These are phyloP conservation scores for Terebella lapidaria DNA, from an alignment of 2,888 invertebrate species.

Conservation along the genomic window DNA sequence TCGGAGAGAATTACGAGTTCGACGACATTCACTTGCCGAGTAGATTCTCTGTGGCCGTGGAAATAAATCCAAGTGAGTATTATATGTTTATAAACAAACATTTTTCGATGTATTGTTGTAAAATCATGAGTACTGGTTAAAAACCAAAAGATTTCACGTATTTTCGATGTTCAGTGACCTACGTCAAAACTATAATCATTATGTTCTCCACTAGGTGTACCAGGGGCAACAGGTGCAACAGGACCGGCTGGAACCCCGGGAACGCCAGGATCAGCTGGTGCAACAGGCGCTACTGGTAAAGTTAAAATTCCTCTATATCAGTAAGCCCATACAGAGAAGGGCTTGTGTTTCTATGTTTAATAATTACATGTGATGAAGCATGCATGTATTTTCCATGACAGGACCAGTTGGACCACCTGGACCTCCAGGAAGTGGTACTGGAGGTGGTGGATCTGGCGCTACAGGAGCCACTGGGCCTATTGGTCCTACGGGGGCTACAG, in stretches of 20 bases:
- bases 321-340: too few species aligned
- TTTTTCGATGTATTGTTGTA: too few species aligned
- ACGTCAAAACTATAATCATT: too few species aligned
- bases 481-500: slow-evolving; percentile 1
- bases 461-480: slow-evolving; percentile 7
- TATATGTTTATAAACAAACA: background rate
- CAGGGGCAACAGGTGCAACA: slow-evolving; percentile 5
- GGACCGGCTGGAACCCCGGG: slow-evolving; percentile 9
- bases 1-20: slow-evolving; percentile 2
- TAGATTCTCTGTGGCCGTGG: slow-evolving; percentile 10
- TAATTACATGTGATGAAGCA: too few species aligned
- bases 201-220: slow-evolving; percentile 12
- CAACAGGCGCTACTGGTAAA: slow-evolving; percentile 5
- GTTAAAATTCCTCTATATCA: too few species aligned
- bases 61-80: slow-evolving; percentile 12
- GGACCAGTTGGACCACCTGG: background rate
- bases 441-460: slow-evolving; percentile 7
- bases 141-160: too few species aligned
- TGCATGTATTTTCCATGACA: background rate
- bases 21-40: slow-evolving; percentile 15
- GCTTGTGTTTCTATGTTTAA: too few species aligned
- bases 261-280: slow-evolving; percentile 11
- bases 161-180: too few species aligned
- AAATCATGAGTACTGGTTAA: too few species aligned
- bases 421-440: background rate